Evolutionary conservation across 1,140 invertebrate genomes (phyloP).

Genomic region (Portunus trituberculatus): DNA sequence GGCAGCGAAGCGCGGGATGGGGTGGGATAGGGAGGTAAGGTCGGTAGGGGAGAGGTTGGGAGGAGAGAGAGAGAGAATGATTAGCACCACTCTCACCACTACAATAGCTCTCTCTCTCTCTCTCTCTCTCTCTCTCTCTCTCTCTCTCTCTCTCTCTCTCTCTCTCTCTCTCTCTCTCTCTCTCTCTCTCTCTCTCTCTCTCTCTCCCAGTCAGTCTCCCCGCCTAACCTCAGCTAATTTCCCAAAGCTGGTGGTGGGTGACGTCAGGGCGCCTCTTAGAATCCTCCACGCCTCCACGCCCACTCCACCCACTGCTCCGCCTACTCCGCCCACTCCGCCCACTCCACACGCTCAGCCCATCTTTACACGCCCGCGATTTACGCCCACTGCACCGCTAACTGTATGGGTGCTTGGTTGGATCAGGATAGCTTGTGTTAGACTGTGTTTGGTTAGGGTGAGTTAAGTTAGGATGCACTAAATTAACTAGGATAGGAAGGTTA

Average conservation of each 20-base stretch:
- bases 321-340: background rate
- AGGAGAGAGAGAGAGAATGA: background rate
- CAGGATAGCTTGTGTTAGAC: too few relatives aligned
- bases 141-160: conserved; percentile 12
- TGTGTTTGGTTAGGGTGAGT: too few relatives aligned
- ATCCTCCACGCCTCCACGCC: background rate
- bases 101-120: background rate
- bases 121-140: background rate
- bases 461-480: too few relatives aligned
- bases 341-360: background rate
- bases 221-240: conserved; percentile 61
- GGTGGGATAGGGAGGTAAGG: background rate
- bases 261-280: conserved; percentile 39
- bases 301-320: background rate
- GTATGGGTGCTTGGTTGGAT: too few relatives aligned
- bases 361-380: background rate
- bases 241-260: conserved; percentile 29
- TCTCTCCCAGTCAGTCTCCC: background rate
- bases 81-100: background rate
- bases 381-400: background rate
- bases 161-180: background rate
- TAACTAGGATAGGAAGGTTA: too few relatives aligned
- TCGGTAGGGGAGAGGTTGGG: background rate
- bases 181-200: background rate
- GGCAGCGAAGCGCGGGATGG: background rate